Evolutionary conservation across 2,888 invertebrate species (phyloP).

Genomic region (Syrphus vitripennis): DNA sequence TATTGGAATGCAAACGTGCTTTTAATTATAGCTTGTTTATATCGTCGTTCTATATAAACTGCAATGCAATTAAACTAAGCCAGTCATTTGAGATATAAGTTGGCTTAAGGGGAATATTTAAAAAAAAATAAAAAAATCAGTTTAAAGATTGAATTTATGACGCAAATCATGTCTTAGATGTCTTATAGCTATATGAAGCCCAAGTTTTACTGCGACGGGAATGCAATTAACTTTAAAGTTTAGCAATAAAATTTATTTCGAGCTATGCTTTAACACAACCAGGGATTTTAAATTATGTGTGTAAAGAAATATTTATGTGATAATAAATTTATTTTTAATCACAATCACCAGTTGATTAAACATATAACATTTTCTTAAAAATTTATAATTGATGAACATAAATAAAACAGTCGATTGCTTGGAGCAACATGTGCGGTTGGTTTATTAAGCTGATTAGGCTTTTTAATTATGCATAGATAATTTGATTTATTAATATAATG

Average conservation of each 20-base stretch:
- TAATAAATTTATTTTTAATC: constrained; percentile 8
- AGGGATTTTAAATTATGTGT: background rate
- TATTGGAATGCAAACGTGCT: constrained; percentile 7
- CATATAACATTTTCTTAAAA: background rate
- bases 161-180: constrained; percentile 10
- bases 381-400: background rate
- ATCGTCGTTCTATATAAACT: background rate
- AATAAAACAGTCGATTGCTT: background rate
- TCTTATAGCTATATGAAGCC: background rate
- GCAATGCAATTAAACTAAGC: constrained; percentile 35
- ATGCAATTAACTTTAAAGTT: constrained; percentile 18
- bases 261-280: background rate
- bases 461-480: too few species aligned
- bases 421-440: background rate
- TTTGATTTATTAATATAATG: too few species aligned
- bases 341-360: background rate
- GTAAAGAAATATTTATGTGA: background rate
- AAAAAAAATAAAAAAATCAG: constrained; percentile 7
- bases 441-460: background rate
- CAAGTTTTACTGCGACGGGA: background rate
- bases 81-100: background rate
- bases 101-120: background rate
- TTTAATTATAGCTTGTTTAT: constrained; percentile 29
- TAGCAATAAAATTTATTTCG: background rate
- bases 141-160: constrained; percentile 12